Percentiles rank a stretch among this genome's conserved stretches.
Evolutionary conservation across 30 jellyfish, hydroid and myxozoan genomes (phyloP).

Genomic region (Catostylus mosaicus): DNA sequence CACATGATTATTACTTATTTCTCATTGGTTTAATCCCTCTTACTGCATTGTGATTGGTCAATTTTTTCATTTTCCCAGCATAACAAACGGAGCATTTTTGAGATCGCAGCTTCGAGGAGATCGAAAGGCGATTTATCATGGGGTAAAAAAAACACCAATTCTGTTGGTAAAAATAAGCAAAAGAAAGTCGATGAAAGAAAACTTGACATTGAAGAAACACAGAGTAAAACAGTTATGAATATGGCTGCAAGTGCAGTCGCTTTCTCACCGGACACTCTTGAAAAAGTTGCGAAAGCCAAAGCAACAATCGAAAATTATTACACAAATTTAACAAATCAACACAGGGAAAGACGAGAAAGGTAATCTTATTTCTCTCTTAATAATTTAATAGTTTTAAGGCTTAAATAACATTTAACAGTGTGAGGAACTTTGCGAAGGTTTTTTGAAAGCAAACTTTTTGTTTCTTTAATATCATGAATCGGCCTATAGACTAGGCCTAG

Average conservation of each 20-base stretch:
- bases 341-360: constrained; percentile 88
- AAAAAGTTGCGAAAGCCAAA: constrained; percentile 93
- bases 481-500: too few relatives aligned
- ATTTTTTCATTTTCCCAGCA: constrained; percentile 55
- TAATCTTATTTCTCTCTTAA: neutral
- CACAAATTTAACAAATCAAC: constrained; percentile 87
- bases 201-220: neutral
- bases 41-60: constrained; percentile 51
- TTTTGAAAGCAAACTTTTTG: neutral
- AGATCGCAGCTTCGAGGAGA: constrained; percentile 20
- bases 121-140: constrained; percentile 14
- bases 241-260: constrained; percentile 90
- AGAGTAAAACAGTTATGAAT: constrained; percentile 31
- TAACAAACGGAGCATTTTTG: constrained; percentile 57
- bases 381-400: neutral
- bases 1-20: constrained; percentile 27
- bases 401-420: too few relatives aligned
- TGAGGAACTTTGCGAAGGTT: too few relatives aligned
- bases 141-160: constrained; percentile 10
- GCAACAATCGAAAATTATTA: constrained; percentile 92
- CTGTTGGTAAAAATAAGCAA: neutral
- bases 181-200: neutral
- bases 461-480: too few relatives aligned
- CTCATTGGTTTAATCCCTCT: constrained; percentile 37
- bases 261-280: constrained; percentile 76